A percentile compares a stretch with the other conserved stretches of the same genome.
phyloP scores from a whole-genome alignment of 2,797 vertebrate species.

The Sebastes matsubarae region DNA sequence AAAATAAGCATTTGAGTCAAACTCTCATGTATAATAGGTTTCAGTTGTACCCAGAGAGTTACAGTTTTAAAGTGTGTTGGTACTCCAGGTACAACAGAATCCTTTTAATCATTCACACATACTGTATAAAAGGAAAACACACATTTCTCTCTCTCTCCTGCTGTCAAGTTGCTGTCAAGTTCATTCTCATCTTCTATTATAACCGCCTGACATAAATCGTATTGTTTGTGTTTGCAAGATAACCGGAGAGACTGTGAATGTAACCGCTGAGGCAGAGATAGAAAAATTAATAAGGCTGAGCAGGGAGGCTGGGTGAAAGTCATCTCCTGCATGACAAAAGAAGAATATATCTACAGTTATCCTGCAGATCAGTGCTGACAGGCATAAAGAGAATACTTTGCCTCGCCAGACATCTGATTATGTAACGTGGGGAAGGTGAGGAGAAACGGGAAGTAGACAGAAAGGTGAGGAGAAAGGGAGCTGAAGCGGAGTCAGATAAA shows the following conservation, averaged over 20 bases:
- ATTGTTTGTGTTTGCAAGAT: constrained; percentile 15
- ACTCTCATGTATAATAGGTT: not conserved
- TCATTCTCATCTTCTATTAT: not conserved
- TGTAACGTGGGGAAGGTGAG: constrained; percentile 17
- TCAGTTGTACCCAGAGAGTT: not conserved
- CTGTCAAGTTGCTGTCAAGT: not conserved
- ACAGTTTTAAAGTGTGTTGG: not conserved
- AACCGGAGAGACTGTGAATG: not conserved
- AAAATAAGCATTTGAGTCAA: not conserved
- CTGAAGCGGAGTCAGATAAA: not conserved
- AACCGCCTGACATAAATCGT: constrained; percentile 10
- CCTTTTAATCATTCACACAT: not conserved
- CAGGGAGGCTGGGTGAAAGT: not conserved
- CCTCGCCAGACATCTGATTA: constrained; percentile 8
- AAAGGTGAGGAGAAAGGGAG: constrained; percentile 9
- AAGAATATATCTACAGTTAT: constrained; percentile 11
- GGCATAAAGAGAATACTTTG: constrained; percentile 26
- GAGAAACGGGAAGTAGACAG: constrained; percentile 9
- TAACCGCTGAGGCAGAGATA: not conserved
- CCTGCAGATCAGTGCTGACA: constrained; percentile 44
- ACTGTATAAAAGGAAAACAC: not conserved
- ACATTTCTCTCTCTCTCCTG: not conserved
- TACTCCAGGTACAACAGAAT: not conserved
- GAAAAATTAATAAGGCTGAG: constrained; percentile 26
- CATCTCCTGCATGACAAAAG: constrained; percentile 14